Conservation (phyloP, 2,888 invertebrate species). For the Sesia bembeciformis region DNA sequence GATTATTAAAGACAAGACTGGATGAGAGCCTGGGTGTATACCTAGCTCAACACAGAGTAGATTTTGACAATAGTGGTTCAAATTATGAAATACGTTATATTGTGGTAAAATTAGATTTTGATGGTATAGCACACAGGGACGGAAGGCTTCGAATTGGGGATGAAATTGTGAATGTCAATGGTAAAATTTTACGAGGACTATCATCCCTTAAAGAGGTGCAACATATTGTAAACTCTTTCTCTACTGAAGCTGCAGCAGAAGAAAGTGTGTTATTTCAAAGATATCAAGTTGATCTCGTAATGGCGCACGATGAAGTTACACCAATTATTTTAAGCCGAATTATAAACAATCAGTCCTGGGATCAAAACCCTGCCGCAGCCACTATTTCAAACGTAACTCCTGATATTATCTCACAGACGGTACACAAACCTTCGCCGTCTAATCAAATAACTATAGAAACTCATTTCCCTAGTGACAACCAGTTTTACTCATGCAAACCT, state of each 20-base stretch:
- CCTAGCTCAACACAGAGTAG: conserved; percentile 78
- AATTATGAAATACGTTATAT: conserved; percentile 77
- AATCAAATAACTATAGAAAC: conserved; percentile 64
- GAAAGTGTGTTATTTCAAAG: conserved; percentile 51
- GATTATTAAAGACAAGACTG: conserved; percentile 77
- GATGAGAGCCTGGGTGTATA: conserved; percentile 82
- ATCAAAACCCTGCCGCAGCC: conserved; percentile 26
- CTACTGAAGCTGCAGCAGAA: conserved; percentile 55
- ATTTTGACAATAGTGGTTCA: conserved; percentile 61
- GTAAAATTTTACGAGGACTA: conserved; percentile 83
- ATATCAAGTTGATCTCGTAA: conserved; percentile 76
- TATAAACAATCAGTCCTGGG: conserved; percentile 45
- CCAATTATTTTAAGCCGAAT: conserved; percentile 66
- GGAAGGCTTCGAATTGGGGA: conserved; percentile 88
- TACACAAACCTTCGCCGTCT: conserved; percentile 50
- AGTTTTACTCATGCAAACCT: conserved; percentile 26
- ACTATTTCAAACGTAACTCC: conserved; percentile 46
- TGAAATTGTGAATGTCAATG: conserved; percentile 92
- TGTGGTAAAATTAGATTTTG: conserved; percentile 77
- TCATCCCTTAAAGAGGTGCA: conserved; percentile 79
- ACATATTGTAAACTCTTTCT: conserved; percentile 70
- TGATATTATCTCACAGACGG: conserved; percentile 63
- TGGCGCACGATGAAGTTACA: conserved; percentile 78
- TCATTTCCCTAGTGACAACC: conserved; percentile 55
- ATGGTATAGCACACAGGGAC: conserved; percentile 83